Percentiles rank a stretch among this genome's conserved stretches.
phyloP scores from a whole-genome alignment of 1,140 invertebrate genomes.

The Apocrypta bakeri region DNA sequence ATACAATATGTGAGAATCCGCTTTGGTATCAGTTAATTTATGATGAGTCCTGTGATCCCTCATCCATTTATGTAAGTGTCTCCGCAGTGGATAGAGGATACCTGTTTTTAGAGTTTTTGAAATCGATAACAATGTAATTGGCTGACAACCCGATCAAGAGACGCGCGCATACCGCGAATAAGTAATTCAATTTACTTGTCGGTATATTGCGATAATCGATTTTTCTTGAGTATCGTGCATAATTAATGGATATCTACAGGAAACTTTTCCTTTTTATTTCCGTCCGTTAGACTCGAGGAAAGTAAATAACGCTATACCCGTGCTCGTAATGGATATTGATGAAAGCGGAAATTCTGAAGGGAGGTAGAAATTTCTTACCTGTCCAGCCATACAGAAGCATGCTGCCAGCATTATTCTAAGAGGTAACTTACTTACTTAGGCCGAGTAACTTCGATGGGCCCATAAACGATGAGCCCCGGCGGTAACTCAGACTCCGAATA shows the following conservation, averaged over 20 bases:
- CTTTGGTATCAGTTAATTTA: conserved; percentile 87
- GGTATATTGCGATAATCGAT: too few species aligned
- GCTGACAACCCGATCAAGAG: too few species aligned
- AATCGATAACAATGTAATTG: not conserved
- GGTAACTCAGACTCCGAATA: conserved; percentile 80
- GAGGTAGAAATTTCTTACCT: conserved; percentile 18
- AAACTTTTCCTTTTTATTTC: conserved; percentile 18
- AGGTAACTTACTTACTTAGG: conserved; percentile 82
- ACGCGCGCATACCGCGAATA: not conserved
- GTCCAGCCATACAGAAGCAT: conserved; percentile 71
- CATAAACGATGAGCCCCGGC: conserved; percentile 89
- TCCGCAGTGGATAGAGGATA: conserved; percentile 58
- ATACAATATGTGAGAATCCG: conserved; percentile 89
- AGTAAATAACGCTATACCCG: conserved; percentile 23
- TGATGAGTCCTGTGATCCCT: conserved; percentile 88
- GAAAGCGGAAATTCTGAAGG: not conserved
- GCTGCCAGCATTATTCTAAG: conserved; percentile 81
- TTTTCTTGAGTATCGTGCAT: not conserved
- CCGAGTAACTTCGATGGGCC: conserved; percentile 89
- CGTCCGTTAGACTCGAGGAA: not conserved
- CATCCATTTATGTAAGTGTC: conserved; percentile 75
- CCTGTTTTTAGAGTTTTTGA: not conserved
- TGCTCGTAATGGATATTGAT: conserved; percentile 38
- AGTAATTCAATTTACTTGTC: not conserved
- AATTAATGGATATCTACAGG: not conserved